phyloP scores from a whole-genome alignment of 2,113 vertebrate species.

The Eretmochelys imbricata region DNA sequence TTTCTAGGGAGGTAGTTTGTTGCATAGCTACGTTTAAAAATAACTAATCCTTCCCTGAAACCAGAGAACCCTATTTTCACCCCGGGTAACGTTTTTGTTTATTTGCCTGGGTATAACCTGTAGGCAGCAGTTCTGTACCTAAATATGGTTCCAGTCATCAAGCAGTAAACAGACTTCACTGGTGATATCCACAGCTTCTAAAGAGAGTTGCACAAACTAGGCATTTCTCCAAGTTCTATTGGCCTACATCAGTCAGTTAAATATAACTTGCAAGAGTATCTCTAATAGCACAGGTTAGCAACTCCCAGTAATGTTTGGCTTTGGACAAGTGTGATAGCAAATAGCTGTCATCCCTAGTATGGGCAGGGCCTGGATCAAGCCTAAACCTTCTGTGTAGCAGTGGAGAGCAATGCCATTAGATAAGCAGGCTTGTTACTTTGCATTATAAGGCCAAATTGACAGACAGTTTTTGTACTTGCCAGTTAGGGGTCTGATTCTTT shows the following conservation, averaged over 20 bases:
- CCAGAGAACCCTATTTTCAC: not conserved
- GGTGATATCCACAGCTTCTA: not conserved
- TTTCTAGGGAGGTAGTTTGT: not conserved
- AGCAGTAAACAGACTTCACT: not conserved
- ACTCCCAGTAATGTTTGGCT: not conserved
- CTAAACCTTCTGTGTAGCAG: not conserved
- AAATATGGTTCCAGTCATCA: not conserved
- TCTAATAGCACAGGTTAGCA: accelerated
- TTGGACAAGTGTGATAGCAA: not conserved
- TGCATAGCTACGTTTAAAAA: not conserved
- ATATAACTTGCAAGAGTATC: not conserved
- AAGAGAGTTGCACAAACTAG: not conserved
- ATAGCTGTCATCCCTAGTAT: not conserved
- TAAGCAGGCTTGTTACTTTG: not conserved
- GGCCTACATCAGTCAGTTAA: not conserved
- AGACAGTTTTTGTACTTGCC: not conserved
- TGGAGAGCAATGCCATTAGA: accelerated
- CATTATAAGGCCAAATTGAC: accelerated
- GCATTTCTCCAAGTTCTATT: not conserved
- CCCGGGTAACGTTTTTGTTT: not conserved
- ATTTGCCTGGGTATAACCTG: not conserved
- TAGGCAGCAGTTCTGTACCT: not conserved
- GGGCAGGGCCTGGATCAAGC: accelerated
- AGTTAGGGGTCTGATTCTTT: slow-evolving; percentile 36
- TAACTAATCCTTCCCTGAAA: not conserved